Evolutionary conservation across 2,797 vertebrate species (phyloP), one percentile per base, ranked within the genome.

Genomic region (Gastrophryne carolinensis): DNA sequence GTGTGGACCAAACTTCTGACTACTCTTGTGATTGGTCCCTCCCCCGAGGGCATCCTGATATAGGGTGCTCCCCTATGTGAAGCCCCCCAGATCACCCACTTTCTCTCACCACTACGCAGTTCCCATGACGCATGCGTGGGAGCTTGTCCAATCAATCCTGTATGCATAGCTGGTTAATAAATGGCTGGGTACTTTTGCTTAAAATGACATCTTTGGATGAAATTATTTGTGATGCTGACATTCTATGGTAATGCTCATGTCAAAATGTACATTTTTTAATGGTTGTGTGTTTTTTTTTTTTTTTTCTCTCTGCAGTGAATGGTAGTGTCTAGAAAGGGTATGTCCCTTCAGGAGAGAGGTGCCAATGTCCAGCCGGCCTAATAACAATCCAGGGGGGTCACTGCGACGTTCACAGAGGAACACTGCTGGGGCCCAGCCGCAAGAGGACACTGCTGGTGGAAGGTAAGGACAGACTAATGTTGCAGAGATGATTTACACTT

Each of bases 261-360:
- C 12, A 53, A 23, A 12, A 3, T 53, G 50, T 13, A 11, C 12
- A 53, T n/a, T 23, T 15, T 54, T 5, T 13, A 10, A 1, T 24
- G 13, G 10, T 39, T 26, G 11, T 8, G 3, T 5, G 10, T 13
- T 32, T 29, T 5, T 24, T 8, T 50, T 15, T n/a, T 12, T 24
- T 79, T 34, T 79, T 27, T 81, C 82, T 27, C 70, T 71, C 89
- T 86, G 24, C 85, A 99, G 98, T 99, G 97, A 98, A 99, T 99
- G 98, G 94, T 99, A 98, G 95, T 99, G 92, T 99, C 96, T 98
- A 99, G 97, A 98, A 99, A 99, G 97, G 98, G 98, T 99, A 99
- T 99, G 98, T 99, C 98, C 98, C 97, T 99, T 99, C 97, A 99
- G 96, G 97, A 98, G 98, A 99, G 95, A 99, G 98, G 98, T 98